Evolutionary conservation across 2,888 invertebrate species (phyloP).

Genomic region (Patella caerulea): DNA sequence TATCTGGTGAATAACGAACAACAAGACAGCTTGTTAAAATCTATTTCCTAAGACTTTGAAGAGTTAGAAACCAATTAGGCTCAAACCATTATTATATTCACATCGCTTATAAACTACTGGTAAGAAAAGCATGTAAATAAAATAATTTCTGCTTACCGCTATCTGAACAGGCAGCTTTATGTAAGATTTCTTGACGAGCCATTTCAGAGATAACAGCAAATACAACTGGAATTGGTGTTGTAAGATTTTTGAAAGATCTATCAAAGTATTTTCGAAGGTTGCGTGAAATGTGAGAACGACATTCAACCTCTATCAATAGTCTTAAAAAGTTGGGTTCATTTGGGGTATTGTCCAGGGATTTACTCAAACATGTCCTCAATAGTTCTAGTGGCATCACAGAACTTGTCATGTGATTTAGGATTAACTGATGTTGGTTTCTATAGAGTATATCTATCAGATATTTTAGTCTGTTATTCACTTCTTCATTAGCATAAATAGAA

Average conservation of each 20-base stretch:
- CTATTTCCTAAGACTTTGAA: no score
- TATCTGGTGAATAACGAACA: no score
- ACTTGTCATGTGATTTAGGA: conserved; percentile 53
- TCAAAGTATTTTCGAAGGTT: conserved; percentile 61
- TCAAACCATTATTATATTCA: no score
- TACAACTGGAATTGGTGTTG: conserved; percentile 41
- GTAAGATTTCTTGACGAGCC: conserved; percentile 26
- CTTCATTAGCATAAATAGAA: conserved; percentile 9
- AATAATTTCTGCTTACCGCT: no score
- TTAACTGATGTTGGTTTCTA: conserved; percentile 41
- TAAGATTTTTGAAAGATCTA: conserved; percentile 32
- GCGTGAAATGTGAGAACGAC: conserved; percentile 55
- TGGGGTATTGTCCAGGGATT: conserved; percentile 56
- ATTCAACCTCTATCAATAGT: conserved; percentile 60
- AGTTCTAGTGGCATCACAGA: conserved; percentile 44
- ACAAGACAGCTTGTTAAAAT: no score
- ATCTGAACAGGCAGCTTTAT: no score
- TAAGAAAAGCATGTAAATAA: no score
- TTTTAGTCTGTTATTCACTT: conserved; percentile 7
- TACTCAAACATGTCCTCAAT: conserved; percentile 49
- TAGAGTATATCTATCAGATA: conserved; percentile 34
- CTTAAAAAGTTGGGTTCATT: conserved; percentile 50
- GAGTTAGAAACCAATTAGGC: no score
- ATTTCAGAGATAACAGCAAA: conserved; percentile 54
- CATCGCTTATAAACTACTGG: no score